These are phyloP conservation scores for Tupaia tana DNA, from an alignment of 2,113 vertebrate genomes.

Conservation along the genomic window DNA sequence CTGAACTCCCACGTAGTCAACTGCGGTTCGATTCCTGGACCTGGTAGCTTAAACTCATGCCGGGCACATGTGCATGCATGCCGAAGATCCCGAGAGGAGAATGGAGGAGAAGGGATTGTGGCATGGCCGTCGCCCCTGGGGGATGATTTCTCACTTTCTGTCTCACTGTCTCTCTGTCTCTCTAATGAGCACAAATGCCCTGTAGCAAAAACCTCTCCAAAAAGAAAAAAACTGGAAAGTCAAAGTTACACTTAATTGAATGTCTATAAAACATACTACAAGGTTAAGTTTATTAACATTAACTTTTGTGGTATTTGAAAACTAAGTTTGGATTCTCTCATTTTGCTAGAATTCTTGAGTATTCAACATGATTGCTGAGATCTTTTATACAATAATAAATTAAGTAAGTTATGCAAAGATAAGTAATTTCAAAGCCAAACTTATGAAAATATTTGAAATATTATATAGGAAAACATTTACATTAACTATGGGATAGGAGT, in stretches of 20 bases:
- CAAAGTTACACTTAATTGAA: neutral
- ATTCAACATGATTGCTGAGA: slow-evolving; percentile 2
- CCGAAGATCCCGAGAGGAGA: too few species aligned
- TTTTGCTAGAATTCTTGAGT: slow-evolving; percentile 26
- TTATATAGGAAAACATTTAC: neutral
- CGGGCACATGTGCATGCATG: too few species aligned
- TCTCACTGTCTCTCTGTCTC: too few species aligned
- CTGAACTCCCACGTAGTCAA: too few species aligned
- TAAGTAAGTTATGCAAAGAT: slow-evolving; percentile 33
- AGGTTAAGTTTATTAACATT: neutral
- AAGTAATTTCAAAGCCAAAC: slow-evolving; percentile 40
- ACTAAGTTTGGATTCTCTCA: neutral
- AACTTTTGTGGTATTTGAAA: neutral
- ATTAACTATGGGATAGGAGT: neutral
- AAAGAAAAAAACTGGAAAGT: neutral
- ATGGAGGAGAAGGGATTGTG: too few species aligned
- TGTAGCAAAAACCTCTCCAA: too few species aligned
- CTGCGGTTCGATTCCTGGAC: too few species aligned
- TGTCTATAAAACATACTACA: neutral
- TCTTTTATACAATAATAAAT: neutral
- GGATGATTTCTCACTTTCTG: too few species aligned
- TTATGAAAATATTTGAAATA: neutral
- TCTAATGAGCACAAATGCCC: too few species aligned
- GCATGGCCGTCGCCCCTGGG: too few species aligned
- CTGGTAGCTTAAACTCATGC: too few species aligned